Evolutionary conservation across 2,113 vertebrate genomes (phyloP).

Genomic region (Galemys pyrenaicus): DNA sequence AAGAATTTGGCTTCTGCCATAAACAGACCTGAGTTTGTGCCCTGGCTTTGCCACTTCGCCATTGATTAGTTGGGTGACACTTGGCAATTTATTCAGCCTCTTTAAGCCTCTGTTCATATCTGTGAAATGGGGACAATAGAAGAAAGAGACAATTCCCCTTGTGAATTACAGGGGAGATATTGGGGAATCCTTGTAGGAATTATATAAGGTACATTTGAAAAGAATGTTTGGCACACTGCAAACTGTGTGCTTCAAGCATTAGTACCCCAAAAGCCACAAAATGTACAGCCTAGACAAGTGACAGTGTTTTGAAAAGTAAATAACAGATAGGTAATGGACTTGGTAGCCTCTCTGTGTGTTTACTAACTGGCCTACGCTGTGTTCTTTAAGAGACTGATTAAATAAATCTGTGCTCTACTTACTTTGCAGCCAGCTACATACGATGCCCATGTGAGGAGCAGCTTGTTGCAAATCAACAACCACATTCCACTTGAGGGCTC

Average conservation of each 20-base stretch:
- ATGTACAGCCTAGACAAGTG: background rate
- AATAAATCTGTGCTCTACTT: background rate
- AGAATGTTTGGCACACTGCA: background rate
- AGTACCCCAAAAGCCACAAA: background rate
- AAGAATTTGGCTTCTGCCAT: background rate
- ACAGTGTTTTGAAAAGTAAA: background rate
- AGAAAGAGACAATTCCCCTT: background rate
- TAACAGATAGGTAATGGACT: background rate
- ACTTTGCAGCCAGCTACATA: background rate
- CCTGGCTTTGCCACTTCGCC: background rate
- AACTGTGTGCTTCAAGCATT: background rate
- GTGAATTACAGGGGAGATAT: no score
- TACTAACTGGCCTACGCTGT: background rate
- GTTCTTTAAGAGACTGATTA: background rate
- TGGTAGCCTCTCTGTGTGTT: background rate
- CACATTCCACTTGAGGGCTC: background rate
- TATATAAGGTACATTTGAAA: background rate
- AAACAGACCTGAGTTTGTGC: background rate
- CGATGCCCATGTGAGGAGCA: background rate
- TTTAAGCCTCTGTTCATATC: background rate
- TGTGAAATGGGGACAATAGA: background rate
- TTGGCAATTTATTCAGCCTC: background rate
- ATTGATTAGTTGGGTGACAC: background rate
- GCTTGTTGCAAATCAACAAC: background rate
- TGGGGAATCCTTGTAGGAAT: background rate